phyloP scores from a whole-genome alignment of 2,797 vertebrate species.

The Phaenicophaeus curvirostris region DNA sequence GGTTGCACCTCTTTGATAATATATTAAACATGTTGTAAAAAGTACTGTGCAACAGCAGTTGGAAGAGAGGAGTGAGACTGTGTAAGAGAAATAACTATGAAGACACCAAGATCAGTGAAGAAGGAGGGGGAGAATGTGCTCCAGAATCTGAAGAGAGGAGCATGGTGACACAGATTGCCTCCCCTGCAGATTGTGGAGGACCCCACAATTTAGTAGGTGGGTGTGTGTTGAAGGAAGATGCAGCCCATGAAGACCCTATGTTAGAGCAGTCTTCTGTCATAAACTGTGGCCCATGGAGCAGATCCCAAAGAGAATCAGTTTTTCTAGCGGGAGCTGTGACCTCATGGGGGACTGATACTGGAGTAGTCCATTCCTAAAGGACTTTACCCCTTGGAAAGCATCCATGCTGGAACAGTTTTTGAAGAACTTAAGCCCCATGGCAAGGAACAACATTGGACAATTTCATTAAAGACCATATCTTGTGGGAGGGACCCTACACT shows the following conservation, averaged over 20 bases:
- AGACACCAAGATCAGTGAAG: not conserved
- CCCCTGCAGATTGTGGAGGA: not conserved
- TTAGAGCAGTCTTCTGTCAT: not conserved
- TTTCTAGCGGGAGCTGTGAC: not conserved
- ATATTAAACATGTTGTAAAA: not conserved
- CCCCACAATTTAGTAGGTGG: too few species aligned
- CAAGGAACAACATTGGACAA: not conserved
- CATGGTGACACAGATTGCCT: accelerated
- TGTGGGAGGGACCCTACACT: not conserved
- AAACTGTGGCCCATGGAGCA: not conserved
- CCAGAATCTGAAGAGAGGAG: not conserved
- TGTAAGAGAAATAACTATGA: not conserved
- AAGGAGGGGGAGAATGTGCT: not conserved
- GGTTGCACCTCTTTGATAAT: not conserved
- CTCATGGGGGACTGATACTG: not conserved
- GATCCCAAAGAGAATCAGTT: not conserved
- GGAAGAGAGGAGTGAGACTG: not conserved
- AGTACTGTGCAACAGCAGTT: not conserved
- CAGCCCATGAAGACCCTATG: too few species aligned
- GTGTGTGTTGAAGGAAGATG: not conserved
- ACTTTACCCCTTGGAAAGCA: not conserved
- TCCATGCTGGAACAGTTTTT: not conserved
- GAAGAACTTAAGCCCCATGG: not conserved
- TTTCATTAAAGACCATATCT: not conserved
- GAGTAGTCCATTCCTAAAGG: not conserved